These are phyloP conservation scores for Xiphophorus birchmanni DNA, from an alignment of 2,797 vertebrate genomes.

Conservation along the genomic window DNA sequence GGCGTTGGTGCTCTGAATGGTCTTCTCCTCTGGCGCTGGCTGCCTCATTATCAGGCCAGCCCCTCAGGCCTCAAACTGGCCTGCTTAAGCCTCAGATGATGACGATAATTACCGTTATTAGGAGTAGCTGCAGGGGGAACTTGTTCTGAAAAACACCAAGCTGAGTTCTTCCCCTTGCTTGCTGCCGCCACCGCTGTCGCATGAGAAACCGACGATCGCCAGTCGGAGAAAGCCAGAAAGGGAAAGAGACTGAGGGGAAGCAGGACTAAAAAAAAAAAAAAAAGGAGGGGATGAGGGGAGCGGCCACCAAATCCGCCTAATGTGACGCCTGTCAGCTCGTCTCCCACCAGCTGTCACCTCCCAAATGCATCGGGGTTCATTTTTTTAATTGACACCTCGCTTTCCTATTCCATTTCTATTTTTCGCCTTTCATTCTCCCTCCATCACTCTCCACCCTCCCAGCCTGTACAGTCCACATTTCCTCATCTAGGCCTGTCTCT, in stretches of 20 bases:
- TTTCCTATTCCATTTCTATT: conserved; percentile 82
- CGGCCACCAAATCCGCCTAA: conserved; percentile 85
- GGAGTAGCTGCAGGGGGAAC: conserved; percentile 85
- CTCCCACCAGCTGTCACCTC: conserved; percentile 92
- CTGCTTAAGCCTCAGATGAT: conserved; percentile 84
- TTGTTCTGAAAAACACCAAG: conserved; percentile 82
- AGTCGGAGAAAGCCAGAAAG: conserved; percentile 67
- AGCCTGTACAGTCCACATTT: conserved; percentile 61
- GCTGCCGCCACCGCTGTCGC: conserved; percentile 51
- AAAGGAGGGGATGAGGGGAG: conserved; percentile 69
- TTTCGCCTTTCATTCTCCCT: conserved; percentile 79
- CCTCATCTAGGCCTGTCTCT: conserved; percentile 63
- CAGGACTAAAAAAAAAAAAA: conserved; percentile 8
- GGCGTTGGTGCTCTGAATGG: conserved; percentile 70
- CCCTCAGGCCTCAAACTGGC: conserved; percentile 82
- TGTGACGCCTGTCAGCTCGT: conserved; percentile 89
- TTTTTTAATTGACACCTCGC: conserved; percentile 98
- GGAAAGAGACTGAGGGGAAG: conserved; percentile 64
- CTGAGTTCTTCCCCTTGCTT: conserved; percentile 70
- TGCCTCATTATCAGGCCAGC: conserved; percentile 80
- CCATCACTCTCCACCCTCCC: conserved; percentile 66
- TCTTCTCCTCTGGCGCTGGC: conserved; percentile 73
- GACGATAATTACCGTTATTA: conserved; percentile 87
- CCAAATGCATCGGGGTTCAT: conserved; percentile 85
- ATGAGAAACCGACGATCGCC: conserved; percentile 69